Evolutionary conservation across 1,140 invertebrate genomes (phyloP).

Genomic region (Drosophila subpulchrella): DNA sequence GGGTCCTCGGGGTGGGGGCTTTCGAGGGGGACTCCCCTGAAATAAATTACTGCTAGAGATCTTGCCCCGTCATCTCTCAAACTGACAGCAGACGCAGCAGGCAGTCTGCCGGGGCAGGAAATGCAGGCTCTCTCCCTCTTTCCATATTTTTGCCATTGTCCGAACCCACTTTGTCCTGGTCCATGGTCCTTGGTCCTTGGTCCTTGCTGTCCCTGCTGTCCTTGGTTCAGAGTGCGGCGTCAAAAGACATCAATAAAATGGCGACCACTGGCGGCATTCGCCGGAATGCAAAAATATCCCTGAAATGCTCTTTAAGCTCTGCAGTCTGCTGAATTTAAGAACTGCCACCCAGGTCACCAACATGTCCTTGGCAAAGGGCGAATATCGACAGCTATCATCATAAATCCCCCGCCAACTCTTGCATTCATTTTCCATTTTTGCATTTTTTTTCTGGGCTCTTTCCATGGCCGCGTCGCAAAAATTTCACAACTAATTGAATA

Average conservation of each 20-base stretch:
- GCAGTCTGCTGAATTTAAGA: constrained; percentile 21
- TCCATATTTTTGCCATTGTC: constrained; percentile 15
- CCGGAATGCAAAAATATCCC: constrained; percentile 25
- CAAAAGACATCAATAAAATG: constrained; percentile 75
- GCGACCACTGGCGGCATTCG: constrained; percentile 35
- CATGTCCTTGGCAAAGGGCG: constrained; percentile 51
- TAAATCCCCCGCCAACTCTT: constrained; percentile 12
- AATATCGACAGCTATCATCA: constrained; percentile 62
- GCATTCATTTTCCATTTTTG: constrained; percentile 49
- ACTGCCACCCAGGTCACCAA: constrained; percentile 12
- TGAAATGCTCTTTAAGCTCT: constrained; percentile 41
- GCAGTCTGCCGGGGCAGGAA: constrained; percentile 7
- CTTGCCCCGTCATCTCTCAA: constrained; percentile 40
- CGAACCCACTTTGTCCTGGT: constrained; percentile 39
- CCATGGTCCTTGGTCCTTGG: constrained; percentile 3
- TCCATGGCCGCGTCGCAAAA: constrained; percentile 56
- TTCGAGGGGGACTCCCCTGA: constrained; percentile 31
- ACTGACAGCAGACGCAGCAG: constrained; percentile 45
- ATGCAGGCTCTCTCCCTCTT: constrained; percentile 20
- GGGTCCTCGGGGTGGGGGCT: neutral
- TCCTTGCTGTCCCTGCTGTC: constrained; percentile 16
- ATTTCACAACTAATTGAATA: constrained; percentile 83
- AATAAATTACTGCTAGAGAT: constrained; percentile 56
- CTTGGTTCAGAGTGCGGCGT: constrained; percentile 52
- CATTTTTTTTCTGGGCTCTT: neutral